Evolutionary conservation across 2,113 vertebrate species (phyloP).

Genomic region (Rhynchopsitta pachyrhyncha): DNA sequence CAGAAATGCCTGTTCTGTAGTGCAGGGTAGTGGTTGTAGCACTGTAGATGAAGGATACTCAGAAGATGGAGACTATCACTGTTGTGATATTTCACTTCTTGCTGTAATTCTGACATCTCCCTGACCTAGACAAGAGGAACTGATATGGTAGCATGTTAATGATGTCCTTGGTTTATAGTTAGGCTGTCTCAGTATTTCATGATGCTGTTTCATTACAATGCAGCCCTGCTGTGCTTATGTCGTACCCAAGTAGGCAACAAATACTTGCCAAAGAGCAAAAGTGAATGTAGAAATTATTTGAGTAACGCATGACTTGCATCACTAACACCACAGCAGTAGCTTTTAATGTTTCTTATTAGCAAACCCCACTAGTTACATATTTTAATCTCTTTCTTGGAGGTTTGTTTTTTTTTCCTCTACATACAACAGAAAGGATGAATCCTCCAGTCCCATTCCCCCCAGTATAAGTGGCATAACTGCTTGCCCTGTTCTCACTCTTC

Average conservation of each 20-base stretch:
- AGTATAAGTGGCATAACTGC: not conserved
- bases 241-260: not conserved
- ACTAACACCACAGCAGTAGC: not conserved
- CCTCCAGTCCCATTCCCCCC: not conserved
- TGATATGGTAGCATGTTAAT: not conserved
- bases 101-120: not conserved
- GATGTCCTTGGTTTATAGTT: not conserved
- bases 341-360: not conserved
- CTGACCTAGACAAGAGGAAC: not conserved
- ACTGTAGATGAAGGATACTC: not conserved
- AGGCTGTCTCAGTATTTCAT: not conserved
- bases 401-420: not conserved
- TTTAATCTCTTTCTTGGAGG: not conserved
- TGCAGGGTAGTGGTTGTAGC: not conserved
- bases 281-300: not conserved
- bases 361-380: not conserved
- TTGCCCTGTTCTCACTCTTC: not conserved
- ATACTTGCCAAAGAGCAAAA: not conserved
- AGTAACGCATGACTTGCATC: not conserved
- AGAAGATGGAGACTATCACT: not conserved
- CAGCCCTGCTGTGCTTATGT: not conserved
- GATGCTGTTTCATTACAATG: not conserved
- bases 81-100: not conserved
- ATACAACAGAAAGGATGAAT: not conserved
- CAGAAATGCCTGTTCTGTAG: not conserved